phyloP scores from a whole-genome alignment of 1,140 invertebrate genomes.

The Drosophila mauritiana region DNA sequence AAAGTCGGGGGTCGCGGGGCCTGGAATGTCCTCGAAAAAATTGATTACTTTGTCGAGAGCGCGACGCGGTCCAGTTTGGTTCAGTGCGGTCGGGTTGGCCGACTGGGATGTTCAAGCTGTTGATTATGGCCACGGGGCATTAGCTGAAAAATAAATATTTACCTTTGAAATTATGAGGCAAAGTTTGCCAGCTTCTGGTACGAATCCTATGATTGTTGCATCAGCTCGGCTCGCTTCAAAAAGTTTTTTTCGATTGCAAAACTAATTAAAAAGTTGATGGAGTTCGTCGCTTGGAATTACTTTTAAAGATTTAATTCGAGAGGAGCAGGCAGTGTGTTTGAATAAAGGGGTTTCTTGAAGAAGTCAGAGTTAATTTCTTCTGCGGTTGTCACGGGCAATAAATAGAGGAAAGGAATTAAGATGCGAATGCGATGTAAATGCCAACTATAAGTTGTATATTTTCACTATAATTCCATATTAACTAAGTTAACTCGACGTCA shows the following conservation, averaged over 20 bases:
- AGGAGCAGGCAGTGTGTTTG: neutral
- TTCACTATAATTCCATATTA: neutral
- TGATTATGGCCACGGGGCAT: conserved; percentile 79
- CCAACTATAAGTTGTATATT: neutral
- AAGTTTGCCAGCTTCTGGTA: conserved; percentile 59
- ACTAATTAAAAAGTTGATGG: conserved; percentile 82
- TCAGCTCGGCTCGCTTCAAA: conserved; percentile 31
- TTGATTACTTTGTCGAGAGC: conserved; percentile 76
- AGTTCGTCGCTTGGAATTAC: conserved; percentile 67
- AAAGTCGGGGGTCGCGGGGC: conserved; percentile 52
- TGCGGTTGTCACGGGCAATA: conserved; percentile 25
- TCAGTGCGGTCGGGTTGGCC: conserved; percentile 49
- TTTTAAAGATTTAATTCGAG: conserved; percentile 65
- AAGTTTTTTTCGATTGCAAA: conserved; percentile 75
- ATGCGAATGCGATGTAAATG: neutral
- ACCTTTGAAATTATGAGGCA: conserved; percentile 80
- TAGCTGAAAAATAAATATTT: conserved; percentile 80
- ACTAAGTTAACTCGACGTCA: neutral
- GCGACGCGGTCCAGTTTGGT: conserved; percentile 57
- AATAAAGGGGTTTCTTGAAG: conserved; percentile 7
- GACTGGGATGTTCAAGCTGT: conserved; percentile 65
- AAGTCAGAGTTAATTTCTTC: conserved; percentile 15
- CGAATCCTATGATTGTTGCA: conserved; percentile 48
- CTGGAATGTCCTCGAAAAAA: conserved; percentile 59
- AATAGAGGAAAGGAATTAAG: neutral